Conservation (phyloP, 2,888 invertebrate genomes). For the Creontiades dilutus region DNA sequence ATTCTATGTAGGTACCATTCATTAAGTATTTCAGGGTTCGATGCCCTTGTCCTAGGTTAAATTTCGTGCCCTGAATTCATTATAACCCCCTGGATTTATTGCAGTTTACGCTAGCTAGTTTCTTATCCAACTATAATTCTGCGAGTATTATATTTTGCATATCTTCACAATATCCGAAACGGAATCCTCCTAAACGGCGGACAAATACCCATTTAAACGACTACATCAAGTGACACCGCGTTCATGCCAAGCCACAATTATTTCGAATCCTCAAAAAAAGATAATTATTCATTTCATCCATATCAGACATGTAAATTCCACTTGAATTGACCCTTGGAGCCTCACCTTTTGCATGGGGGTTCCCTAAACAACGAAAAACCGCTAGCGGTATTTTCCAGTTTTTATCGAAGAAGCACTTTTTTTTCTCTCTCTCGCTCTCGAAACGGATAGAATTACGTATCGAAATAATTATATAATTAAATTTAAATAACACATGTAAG, state of each 20-base stretch:
- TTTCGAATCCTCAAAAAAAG: not conserved
- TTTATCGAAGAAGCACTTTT: conserved; percentile 24
- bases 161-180: not conserved
- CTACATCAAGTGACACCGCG: not conserved
- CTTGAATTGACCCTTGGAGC: conserved; percentile 6
- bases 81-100: too few relatives aligned
- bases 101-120: too few relatives aligned
- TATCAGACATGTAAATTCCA: conserved; percentile 43
- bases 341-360: conserved; percentile 40
- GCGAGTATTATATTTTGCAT: not conserved
- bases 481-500: conserved; percentile 64
- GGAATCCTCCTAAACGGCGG: not conserved
- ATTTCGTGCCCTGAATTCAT: too few relatives aligned
- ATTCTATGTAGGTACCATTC: too few relatives aligned
- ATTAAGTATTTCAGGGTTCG: too few relatives aligned
- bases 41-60: too few relatives aligned
- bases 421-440: conserved; percentile 15
- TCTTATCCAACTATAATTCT: not conserved
- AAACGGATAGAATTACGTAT: conserved; percentile 51
- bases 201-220: not conserved
- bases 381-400: conserved; percentile 51
- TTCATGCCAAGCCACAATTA: conserved; percentile 57
- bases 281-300: conserved; percentile 41
- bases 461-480: conserved; percentile 64
- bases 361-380: conserved; percentile 3